These are phyloP conservation scores for Ichneumoninae sp. DNA, from an alignment of 2,888 invertebrate genomes.

Conservation along the genomic window DNA sequence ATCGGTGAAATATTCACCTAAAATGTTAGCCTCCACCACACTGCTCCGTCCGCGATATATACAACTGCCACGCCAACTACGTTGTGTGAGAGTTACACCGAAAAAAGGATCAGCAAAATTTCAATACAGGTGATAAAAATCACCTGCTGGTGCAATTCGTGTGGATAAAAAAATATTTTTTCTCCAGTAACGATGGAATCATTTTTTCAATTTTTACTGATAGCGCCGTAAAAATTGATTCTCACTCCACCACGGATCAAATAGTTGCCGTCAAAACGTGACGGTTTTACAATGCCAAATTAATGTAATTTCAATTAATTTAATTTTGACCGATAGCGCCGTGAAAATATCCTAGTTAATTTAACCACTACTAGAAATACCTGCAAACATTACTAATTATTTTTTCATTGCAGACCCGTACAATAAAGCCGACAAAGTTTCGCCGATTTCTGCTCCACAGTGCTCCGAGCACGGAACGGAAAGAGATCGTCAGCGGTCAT, in stretches of 20 bases:
- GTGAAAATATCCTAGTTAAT: background rate
- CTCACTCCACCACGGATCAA: no score
- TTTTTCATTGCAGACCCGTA: background rate
- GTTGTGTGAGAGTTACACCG: background rate
- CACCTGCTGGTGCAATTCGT: background rate
- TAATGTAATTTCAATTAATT: no score
- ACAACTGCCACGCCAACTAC: background rate
- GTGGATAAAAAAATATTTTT: background rate
- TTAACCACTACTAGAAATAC: no score
- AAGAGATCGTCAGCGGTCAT: background rate
- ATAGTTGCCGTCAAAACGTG: no score
- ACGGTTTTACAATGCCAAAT: no score
- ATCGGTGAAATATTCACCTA: slow-evolving; percentile 51
- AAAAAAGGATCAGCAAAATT: background rate
- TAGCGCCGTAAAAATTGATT: background rate
- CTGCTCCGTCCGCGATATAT: background rate
- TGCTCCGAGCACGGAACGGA: no score
- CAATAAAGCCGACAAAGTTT: no score
- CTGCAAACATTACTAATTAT: background rate
- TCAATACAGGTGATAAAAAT: background rate
- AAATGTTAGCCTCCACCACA: background rate
- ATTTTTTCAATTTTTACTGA: no score
- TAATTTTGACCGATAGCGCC: no score
- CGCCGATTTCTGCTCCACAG: no score
- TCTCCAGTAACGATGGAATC: no score